A percentile compares a stretch with the other conserved stretches of the same genome.
Conservation (phyloP, 2,113 vertebrate species). For the Megaceryle maxima region DNA sequence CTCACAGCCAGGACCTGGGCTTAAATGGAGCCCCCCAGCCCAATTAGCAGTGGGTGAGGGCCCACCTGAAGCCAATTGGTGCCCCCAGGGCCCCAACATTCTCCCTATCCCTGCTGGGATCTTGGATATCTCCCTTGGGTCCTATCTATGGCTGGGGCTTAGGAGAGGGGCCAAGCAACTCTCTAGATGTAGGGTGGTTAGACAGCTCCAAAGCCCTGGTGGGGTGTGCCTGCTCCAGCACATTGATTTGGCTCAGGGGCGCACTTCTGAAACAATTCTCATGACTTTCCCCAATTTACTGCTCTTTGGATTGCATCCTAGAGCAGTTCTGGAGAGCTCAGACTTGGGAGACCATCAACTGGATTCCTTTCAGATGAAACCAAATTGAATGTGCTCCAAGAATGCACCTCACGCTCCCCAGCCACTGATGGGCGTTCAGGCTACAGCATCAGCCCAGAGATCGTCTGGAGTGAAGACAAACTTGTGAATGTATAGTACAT, state of each 20-base stretch:
- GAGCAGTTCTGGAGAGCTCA: neutral
- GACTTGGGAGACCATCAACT: neutral
- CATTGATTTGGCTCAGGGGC: neutral
- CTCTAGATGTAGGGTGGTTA: fast-evolving
- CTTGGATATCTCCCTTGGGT: neutral
- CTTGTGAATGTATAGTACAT: neutral
- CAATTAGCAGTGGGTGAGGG: fast-evolving
- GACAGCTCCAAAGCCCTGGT: neutral
- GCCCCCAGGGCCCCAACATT: neutral
- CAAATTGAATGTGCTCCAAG: neutral
- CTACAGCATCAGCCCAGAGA: neutral
- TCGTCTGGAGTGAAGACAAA: neutral
- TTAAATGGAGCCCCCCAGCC: neutral
- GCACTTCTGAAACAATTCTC: neutral
- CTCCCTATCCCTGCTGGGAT: neutral
- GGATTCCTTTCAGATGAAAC: constrained; percentile 25
- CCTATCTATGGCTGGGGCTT: neutral
- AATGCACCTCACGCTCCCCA: neutral
- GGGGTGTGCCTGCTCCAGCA: neutral
- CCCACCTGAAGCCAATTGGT: neutral
- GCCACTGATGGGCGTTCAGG: neutral
- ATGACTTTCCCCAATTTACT: neutral
- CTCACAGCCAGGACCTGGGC: neutral
- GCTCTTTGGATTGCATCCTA: neutral
- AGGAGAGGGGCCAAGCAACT: neutral